Conservation (phyloP, 1,140 invertebrate genomes). For the Glossosoma conforme region DNA sequence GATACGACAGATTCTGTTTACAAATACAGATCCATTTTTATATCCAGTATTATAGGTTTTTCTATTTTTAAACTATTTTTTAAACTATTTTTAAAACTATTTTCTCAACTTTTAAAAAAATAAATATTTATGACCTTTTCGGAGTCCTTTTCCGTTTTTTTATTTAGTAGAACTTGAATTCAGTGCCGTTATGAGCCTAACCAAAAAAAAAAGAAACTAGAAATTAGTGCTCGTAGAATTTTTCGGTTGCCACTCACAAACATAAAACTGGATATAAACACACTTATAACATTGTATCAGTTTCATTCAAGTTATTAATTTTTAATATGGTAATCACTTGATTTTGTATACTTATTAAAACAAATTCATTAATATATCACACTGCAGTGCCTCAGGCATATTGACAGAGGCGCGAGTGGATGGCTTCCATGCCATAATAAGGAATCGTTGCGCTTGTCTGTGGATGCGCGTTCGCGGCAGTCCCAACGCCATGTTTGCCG, state of each 20-base stretch:
- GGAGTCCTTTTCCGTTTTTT: constrained; percentile 24
- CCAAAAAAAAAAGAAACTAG: constrained; percentile 21
- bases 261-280: constrained; percentile 13
- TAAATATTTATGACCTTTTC: too few relatives aligned
- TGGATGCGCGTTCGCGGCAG: too few relatives aligned
- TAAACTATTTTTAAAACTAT: too few relatives aligned
- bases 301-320: constrained; percentile 9
- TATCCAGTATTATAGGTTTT: constrained; percentile 24
- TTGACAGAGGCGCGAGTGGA: too few relatives aligned
- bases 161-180: constrained; percentile 27
- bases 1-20: constrained; percentile 25
- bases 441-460: too few relatives aligned
- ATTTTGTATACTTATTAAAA: too few relatives aligned
- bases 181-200: constrained; percentile 23
- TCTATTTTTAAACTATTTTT: constrained; percentile 21
- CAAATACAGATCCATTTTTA: constrained; percentile 24
- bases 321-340: too few relatives aligned
- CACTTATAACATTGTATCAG: constrained; percentile 9
- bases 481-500: too few relatives aligned
- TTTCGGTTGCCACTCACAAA: constrained; percentile 20
- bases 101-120: too few relatives aligned
- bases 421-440: too few relatives aligned
- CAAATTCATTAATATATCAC: too few relatives aligned
- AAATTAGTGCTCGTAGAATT: constrained; percentile 19
- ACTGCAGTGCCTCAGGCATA: too few relatives aligned